Evolutionary conservation across 2,113 vertebrate genomes (phyloP).

Genomic region (Tachysurus fulvidraco): DNA sequence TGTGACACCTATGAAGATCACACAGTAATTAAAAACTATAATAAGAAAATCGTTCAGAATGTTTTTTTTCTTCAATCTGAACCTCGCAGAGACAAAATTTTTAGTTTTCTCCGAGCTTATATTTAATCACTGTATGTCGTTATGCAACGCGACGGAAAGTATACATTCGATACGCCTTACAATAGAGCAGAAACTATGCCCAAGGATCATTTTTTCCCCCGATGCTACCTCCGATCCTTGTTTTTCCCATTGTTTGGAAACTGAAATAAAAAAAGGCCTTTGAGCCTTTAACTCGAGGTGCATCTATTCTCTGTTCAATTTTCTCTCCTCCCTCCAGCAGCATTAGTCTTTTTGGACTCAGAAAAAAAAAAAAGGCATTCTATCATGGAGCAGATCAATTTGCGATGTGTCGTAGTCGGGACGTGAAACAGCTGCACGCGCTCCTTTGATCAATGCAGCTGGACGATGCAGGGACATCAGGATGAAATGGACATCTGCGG

Average conservation of each 20-base stretch:
- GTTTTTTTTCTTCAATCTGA: background rate
- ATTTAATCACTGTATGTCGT: conserved; percentile 11
- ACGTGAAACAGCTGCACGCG: conserved; percentile 16
- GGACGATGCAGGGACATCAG: conserved; percentile 18
- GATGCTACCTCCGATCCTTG: background rate
- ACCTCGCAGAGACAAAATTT: background rate
- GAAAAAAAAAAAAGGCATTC: conserved; percentile 37
- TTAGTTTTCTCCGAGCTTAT: background rate
- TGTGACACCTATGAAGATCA: background rate
- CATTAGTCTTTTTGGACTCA: conserved; percentile 30
- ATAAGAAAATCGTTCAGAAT: background rate
- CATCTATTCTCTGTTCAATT: conserved; percentile 46
- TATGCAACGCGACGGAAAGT: background rate
- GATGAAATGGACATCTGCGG: conserved; percentile 35
- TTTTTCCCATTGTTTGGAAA: background rate
- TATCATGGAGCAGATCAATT: conserved; percentile 48
- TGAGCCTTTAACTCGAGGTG: conserved; percentile 22
- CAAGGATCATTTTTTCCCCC: conserved; percentile 11
- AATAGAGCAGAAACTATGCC: conserved; percentile 23
- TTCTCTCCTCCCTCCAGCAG: conserved; percentile 27
- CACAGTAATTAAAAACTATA: background rate
- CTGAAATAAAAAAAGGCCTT: background rate
- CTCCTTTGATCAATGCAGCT: conserved; percentile 38
- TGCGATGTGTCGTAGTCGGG: conserved; percentile 3
- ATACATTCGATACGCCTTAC: background rate